Percentiles rank a stretch among this genome's conserved stretches.
Evolutionary conservation across 2,888 invertebrate species (phyloP).

Genomic region (Galeopsomyia nigrocyanea): DNA sequence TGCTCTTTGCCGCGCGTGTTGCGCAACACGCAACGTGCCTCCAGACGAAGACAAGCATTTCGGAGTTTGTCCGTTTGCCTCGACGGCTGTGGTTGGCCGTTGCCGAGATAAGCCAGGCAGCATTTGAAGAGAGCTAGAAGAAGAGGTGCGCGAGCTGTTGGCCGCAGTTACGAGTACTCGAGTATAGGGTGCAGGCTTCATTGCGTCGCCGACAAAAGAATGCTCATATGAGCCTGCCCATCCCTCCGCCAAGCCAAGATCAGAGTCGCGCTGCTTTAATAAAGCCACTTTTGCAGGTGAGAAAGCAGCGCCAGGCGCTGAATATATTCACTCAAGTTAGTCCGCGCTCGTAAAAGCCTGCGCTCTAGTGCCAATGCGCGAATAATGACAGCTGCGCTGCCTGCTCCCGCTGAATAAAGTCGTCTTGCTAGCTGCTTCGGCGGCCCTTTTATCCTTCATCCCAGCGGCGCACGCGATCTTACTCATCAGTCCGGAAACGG

Average conservation of each 20-base stretch:
- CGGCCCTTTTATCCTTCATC: constrained; percentile 55
- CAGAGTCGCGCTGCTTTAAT: constrained; percentile 51
- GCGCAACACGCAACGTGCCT: constrained; percentile 19
- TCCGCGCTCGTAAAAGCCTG: background rate
- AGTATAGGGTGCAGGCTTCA: too few relatives aligned
- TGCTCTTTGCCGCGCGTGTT: too few relatives aligned
- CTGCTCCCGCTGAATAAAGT: constrained; percentile 57
- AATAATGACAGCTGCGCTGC: constrained; percentile 61
- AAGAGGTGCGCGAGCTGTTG: constrained; percentile 10
- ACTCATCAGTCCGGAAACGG: constrained; percentile 64
- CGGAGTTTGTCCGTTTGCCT: background rate
- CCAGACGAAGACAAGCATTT: constrained; percentile 20
- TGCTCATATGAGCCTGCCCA: too few relatives aligned
- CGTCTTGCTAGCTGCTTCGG: constrained; percentile 63
- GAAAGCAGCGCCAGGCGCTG: constrained; percentile 45
- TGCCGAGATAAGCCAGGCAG: too few relatives aligned
- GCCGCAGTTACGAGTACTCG: constrained; percentile 17
- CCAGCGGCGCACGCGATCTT: constrained; percentile 63
- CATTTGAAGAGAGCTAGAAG: constrained; percentile 13
- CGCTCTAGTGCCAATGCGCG: constrained; percentile 60
- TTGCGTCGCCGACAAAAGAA: too few relatives aligned
- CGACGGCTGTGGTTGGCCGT: background rate
- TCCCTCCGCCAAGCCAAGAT: constrained; percentile 24
- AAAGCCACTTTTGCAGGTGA: constrained; percentile 52
- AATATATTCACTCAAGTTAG: constrained; percentile 58